phyloP scores from a whole-genome alignment of 2,797 vertebrate genomes.

The Centroberyx gerrardi region DNA sequence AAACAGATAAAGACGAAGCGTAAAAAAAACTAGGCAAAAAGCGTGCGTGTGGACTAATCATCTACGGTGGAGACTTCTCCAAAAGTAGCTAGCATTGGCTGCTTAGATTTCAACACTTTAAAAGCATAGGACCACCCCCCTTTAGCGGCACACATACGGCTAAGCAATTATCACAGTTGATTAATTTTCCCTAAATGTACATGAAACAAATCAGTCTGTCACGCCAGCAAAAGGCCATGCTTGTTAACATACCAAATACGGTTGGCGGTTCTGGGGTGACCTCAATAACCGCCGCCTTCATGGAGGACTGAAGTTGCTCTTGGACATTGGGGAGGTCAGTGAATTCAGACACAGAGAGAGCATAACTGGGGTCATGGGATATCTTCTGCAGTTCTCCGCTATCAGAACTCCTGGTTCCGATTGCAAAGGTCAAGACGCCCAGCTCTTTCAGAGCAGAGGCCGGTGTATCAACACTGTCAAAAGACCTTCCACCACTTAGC shows the following conservation, averaged over 20 bases:
- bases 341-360: constrained; percentile 21
- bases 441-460: constrained; percentile 79
- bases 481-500: constrained; percentile 77
- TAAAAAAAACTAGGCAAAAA: too few relatives aligned
- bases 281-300: constrained; percentile 15
- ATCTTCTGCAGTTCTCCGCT: constrained; percentile 38
- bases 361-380: constrained; percentile 15
- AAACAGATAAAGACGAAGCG: too few relatives aligned
- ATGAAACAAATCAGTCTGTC: too few relatives aligned
- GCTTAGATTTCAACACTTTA: too few relatives aligned
- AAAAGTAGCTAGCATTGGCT: too few relatives aligned
- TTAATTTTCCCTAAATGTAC: too few relatives aligned
- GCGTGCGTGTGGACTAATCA: too few relatives aligned
- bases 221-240: too few relatives aligned
- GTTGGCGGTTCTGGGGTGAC: background rate
- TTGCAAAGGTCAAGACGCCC: constrained; percentile 77
- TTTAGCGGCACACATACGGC: too few relatives aligned
- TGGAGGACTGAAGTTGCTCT: constrained; percentile 3
- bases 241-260: constrained; percentile 22
- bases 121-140: too few relatives aligned
- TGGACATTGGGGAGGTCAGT: constrained; percentile 23
- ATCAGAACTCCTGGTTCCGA: constrained; percentile 59
- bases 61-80: too few relatives aligned
- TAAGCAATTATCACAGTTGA: too few relatives aligned
- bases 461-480: constrained; percentile 77